phyloP scores from a whole-genome alignment of 30 jellyfish, hydroid and myxozoan genomes.

The Cassiopea andromeda region DNA sequence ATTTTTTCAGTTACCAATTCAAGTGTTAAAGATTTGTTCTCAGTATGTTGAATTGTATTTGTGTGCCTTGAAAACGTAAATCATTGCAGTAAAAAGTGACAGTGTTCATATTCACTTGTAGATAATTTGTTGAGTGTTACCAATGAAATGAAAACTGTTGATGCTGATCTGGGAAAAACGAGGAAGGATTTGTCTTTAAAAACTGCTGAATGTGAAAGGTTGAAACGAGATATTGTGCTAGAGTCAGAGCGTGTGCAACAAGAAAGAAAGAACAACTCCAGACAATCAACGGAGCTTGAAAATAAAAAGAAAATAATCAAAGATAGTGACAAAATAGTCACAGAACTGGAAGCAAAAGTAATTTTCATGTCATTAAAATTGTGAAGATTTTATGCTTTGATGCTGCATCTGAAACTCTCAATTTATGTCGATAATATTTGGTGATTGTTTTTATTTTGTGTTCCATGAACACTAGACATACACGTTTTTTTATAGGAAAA shows the following conservation, averaged over 20 bases:
- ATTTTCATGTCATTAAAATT: not conserved
- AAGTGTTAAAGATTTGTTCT: no score
- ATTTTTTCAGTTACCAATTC: no score
- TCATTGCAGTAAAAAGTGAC: not conserved
- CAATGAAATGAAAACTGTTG: slow-evolving; percentile 77
- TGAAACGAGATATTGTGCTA: slow-evolving; percentile 64
- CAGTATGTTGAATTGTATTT: no score
- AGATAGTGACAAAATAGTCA: slow-evolving; percentile 77
- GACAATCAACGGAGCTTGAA: slow-evolving; percentile 53
- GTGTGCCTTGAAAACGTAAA: not conserved
- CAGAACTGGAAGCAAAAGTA: slow-evolving; percentile 77
- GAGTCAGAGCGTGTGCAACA: slow-evolving; percentile 61
- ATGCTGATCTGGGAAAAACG: slow-evolving; percentile 82
- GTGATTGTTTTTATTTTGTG: not conserved
- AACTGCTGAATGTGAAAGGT: slow-evolving; percentile 75
- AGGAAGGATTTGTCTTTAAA: slow-evolving; percentile 77
- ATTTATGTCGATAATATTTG: not conserved
- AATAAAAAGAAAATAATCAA: slow-evolving; percentile 51
- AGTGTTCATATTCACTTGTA: slow-evolving; percentile 8
- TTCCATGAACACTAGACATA: no score
- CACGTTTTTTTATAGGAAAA: no score
- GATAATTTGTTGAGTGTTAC: slow-evolving; percentile 86
- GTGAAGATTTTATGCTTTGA: slow-evolving; percentile 3
- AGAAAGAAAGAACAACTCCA: slow-evolving; percentile 46
- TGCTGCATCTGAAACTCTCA: not conserved